A percentile compares a stretch with the other conserved stretches of the same genome.
Evolutionary conservation across 2,113 vertebrate genomes (phyloP).

Genomic region (Erpornis zantholeuca): DNA sequence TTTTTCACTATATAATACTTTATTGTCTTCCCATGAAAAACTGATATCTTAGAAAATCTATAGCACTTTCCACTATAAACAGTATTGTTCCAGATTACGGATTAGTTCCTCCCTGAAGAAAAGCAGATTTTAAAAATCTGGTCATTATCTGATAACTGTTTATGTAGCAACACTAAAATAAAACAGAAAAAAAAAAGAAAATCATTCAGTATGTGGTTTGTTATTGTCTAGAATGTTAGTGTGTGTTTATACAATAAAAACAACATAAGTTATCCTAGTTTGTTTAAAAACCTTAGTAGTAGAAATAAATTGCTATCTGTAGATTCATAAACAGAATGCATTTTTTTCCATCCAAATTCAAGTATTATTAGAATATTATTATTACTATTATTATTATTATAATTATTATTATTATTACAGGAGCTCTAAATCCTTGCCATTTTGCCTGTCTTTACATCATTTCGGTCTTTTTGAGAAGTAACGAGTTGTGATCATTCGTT

Average conservation of each 20-base stretch:
- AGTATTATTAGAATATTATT: conserved; percentile 67
- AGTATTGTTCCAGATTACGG: conserved; percentile 39
- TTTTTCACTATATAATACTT: conserved; percentile 34
- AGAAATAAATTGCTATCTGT: conserved; percentile 55
- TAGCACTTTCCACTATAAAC: conserved; percentile 44
- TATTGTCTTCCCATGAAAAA: conserved; percentile 38
- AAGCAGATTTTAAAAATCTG: conserved; percentile 33
- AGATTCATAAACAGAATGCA: conserved; percentile 56
- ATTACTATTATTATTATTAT: conserved; percentile 28
- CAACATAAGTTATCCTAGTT: conserved; percentile 48
- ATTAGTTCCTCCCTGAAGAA: conserved; percentile 63
- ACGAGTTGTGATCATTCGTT: background rate
- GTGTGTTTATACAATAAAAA: conserved; percentile 42
- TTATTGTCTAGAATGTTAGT: conserved; percentile 49
- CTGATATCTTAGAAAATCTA: conserved; percentile 28
- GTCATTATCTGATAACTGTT: conserved; percentile 48
- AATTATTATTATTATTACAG: conserved; percentile 42
- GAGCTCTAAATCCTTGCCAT: conserved; percentile 12
- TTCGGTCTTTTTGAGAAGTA: conserved; percentile 26
- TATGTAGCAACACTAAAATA: conserved; percentile 34
- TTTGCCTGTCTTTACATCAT: background rate
- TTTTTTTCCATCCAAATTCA: conserved; percentile 49
- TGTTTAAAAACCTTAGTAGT: conserved; percentile 38
- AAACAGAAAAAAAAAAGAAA: conserved; percentile 41
- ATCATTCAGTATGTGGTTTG: conserved; percentile 51